A percentile compares a stretch with the other conserved stretches of the same genome.
Evolutionary conservation across 2,888 invertebrate species (phyloP).

Genomic region (Tenthredo amoena): DNA sequence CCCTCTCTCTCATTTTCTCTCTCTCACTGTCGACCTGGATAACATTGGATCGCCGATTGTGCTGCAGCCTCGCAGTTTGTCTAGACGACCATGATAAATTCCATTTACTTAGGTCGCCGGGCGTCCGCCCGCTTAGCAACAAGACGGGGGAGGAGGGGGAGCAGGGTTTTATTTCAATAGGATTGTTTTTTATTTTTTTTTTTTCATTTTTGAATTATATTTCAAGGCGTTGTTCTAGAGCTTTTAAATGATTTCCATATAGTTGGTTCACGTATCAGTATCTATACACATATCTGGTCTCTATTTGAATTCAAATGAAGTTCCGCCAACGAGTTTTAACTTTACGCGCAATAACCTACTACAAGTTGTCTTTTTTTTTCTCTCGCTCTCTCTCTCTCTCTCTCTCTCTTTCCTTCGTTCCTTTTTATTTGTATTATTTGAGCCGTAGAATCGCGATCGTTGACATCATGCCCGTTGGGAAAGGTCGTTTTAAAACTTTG

Average conservation of each 20-base stretch:
- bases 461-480: conserved; percentile 18
- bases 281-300: not conserved
- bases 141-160: not conserved
- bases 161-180: not conserved
- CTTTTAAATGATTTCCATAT: not conserved
- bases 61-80: conserved; percentile 43
- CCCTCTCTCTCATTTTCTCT: not conserved
- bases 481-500: conserved; percentile 15
- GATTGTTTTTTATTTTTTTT: not conserved
- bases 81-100: conserved; percentile 52
- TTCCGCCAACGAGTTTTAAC: conserved; percentile 1
- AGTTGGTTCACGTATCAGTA: not conserved
- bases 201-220: not conserved
- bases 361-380: not conserved
- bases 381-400: not conserved
- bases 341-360: conserved; percentile 5
- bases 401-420: not conserved
- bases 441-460: conserved; percentile 17
- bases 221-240: not conserved
- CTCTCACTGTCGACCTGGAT: conserved; percentile 43
- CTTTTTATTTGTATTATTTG: not conserved
- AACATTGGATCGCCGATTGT: conserved; percentile 42
- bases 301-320: not conserved
- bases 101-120: conserved; percentile 49
- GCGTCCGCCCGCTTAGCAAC: conserved; percentile 46